Base-by-base conservation (phyloP, 1,140 invertebrate genomes). In the Drosophila santomea region DNA sequence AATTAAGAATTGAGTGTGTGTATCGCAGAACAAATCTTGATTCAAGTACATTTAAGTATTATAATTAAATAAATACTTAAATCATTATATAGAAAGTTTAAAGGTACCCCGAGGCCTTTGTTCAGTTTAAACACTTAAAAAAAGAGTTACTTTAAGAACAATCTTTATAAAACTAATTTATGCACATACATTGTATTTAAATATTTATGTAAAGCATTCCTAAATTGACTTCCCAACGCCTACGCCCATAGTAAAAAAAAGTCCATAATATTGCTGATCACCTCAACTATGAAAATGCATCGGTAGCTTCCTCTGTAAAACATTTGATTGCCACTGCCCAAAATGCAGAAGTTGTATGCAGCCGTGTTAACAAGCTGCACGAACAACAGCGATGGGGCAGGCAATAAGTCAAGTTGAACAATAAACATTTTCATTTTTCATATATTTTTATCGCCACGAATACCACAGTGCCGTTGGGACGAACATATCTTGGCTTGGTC, bases 271-370 rank as follows among this genome's bases (percentile, higher is more conserved):
- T 38, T 14, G 12, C 32, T 35, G 67, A 72, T 71, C 28, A 47
- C 10, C 15, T 11, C 0, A 12, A 12, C 36, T 36, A 43, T 62
- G 12, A 28, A 68, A 66, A 47, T 39, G 41, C 62, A 68, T 20
- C 7, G 15, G n/a, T 51, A 14, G 25, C 39, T 72, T 73, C 69
- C 66, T 71, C 23, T 10, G 35, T 59, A 44, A 72, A 73, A 60
- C 39, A 44, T 50, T 71, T 45, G 14, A 25, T 36, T 38, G 23
- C n/a, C 38, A 20, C 63, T 39, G 43, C 36, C 57, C 66, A 57
- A 71, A 50, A 71, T 71, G 67, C 52, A 71, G 36, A 71, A 66
- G 47, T 38, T 68, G 64, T 68, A 52, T 60, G 35, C 64, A 51
- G 11, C 36, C n/a, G 41, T 68, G 64, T 68, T 68, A 68, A 68